These are phyloP conservation scores for Pseudomyrmex gracilis DNA, from an alignment of 1,140 invertebrate genomes.

Conservation along the genomic window DNA sequence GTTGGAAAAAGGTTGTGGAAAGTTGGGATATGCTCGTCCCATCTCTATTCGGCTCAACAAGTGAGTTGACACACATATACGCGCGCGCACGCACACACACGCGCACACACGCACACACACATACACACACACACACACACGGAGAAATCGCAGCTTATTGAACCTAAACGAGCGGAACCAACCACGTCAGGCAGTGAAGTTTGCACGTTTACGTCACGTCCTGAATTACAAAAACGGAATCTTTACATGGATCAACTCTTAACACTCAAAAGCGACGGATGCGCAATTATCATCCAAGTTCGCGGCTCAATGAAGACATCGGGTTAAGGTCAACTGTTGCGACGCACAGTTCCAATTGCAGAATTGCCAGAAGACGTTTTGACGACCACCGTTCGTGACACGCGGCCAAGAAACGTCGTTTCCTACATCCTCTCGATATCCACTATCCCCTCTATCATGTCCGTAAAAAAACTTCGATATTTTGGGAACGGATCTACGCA, in stretches of 20 bases:
- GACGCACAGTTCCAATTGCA: conserved; percentile 17
- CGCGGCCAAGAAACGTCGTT: conserved; percentile 37
- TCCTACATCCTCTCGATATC: conserved; percentile 33
- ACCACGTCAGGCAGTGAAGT: neutral
- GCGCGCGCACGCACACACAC: too few relatives aligned
- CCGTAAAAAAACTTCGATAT: conserved; percentile 46
- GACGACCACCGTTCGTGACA: neutral
- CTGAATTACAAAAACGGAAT: conserved; percentile 6
- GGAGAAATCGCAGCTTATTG: conserved; percentile 13
- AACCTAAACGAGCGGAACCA: neutral
- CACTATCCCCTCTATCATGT: conserved; percentile 2
- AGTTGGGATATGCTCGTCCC: conserved; percentile 60
- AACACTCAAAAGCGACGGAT: neutral
- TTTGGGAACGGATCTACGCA: conserved; percentile 37
- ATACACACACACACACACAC: neutral
- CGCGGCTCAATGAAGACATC: conserved; percentile 64
- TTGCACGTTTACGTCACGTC: conserved; percentile 14
- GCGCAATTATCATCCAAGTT: conserved; percentile 48
- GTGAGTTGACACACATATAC: too few relatives aligned
- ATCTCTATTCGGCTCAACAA: too few relatives aligned
- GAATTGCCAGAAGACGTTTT: conserved; percentile 21
- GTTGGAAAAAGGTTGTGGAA: conserved; percentile 60
- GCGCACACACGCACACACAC: neutral
- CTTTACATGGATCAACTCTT: neutral
- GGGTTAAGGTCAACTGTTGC: conserved; percentile 69